Percentiles rank a stretch among this genome's conserved stretches.
Evolutionary conservation across 2,797 vertebrate species (phyloP).

Genomic region (Megaceryle alcyon): DNA sequence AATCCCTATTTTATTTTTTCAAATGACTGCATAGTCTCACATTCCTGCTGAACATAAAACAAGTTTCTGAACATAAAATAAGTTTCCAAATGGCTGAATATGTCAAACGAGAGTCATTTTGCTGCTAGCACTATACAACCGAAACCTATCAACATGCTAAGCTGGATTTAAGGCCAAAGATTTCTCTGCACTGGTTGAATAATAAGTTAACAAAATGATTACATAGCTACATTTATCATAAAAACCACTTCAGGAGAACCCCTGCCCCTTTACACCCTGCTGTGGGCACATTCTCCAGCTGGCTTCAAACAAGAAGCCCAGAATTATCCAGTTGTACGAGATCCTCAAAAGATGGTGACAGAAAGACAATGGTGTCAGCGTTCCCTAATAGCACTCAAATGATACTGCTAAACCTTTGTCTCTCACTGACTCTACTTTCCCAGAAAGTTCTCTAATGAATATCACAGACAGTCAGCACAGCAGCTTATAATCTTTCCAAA

Average conservation of each 20-base stretch:
- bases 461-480: neutral
- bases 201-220: conserved; percentile 42
- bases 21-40: conserved; percentile 23
- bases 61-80: conserved; percentile 57
- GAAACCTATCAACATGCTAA: conserved; percentile 42
- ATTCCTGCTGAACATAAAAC: conserved; percentile 32
- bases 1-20: conserved; percentile 71
- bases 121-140: neutral
- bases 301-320: neutral
- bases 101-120: conserved; percentile 45
- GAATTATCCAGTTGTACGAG: neutral
- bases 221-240: neutral
- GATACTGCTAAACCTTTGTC: neutral
- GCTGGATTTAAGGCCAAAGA: conserved; percentile 51
- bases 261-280: neutral
- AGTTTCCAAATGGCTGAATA: conserved; percentile 67
- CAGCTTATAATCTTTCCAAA: conserved; percentile 5
- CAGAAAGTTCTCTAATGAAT: neutral
- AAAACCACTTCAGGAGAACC: neutral
- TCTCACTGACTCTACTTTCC: neutral
- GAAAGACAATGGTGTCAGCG: neutral
- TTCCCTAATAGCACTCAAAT: neutral
- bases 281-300: neutral
- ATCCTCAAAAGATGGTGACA: neutral
- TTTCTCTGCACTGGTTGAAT: conserved; percentile 13